Evolutionary conservation across 1,140 invertebrate genomes (phyloP).

Genomic region (Eriocheir sinensis): DNA sequence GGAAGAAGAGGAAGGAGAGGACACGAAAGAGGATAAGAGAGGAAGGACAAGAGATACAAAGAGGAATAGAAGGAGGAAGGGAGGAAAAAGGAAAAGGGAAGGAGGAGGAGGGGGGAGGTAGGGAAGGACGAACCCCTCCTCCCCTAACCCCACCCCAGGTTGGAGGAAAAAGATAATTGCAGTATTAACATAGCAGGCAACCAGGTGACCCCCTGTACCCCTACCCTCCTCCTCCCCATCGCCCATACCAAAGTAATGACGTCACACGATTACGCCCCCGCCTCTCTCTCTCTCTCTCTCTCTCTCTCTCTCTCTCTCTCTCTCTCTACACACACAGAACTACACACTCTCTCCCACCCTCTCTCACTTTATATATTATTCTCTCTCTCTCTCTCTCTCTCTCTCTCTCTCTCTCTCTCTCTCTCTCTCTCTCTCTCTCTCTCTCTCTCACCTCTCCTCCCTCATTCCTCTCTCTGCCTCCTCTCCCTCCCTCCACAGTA

Average conservation of each 20-base stretch:
- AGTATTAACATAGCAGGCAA: constrained; percentile 10
- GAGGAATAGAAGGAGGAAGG: too few species aligned
- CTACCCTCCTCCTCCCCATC: not conserved
- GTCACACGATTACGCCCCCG: not conserved
- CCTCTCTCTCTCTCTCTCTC: not conserved
- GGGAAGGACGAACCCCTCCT: not conserved
- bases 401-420: too few species aligned
- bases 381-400: too few species aligned
- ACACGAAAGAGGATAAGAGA: too few species aligned
- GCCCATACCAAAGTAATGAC: not conserved
- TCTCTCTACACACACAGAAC: too few species aligned
- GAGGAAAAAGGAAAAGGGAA: too few species aligned
- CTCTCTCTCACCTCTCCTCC: not conserved
- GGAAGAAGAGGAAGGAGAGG: too few species aligned
- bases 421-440: not conserved
- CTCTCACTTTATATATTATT: too few species aligned
- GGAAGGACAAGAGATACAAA: too few species aligned
- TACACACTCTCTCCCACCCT: too few species aligned
- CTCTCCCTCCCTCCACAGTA: too few species aligned
- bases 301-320: too few species aligned
- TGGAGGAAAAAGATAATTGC: not conserved
- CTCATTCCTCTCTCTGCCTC: not conserved
- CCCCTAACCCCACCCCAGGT: not conserved
- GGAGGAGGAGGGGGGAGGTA: not conserved
- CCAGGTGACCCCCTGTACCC: not conserved